phyloP scores from a whole-genome alignment of 2,888 invertebrate genomes.

The Microdon myrmicae region DNA sequence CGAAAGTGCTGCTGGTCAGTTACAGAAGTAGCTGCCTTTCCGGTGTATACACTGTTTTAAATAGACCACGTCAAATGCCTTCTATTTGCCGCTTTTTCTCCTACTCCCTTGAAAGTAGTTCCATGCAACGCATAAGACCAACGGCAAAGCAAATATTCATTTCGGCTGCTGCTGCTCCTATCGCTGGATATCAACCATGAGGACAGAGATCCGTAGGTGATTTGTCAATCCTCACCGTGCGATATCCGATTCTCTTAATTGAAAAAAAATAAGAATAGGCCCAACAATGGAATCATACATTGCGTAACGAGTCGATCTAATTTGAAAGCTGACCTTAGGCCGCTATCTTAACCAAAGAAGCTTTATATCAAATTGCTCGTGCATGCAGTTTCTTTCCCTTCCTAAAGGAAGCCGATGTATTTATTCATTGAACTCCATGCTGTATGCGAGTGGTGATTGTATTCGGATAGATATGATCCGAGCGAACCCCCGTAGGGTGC shows the following conservation, averaged over 20 bases:
- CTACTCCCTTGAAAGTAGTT: no score
- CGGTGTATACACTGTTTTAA: conserved; percentile 41
- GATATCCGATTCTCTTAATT: conserved; percentile 16
- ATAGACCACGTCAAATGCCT: conserved; percentile 42
- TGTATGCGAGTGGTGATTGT: no score
- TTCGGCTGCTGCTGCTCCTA: conserved; percentile 6
- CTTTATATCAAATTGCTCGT: conserved; percentile 29
- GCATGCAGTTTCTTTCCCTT: conserved; percentile 13
- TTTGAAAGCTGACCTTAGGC: conserved; percentile 45
- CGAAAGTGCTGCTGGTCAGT: conserved; percentile 48
- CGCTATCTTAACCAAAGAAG: conserved; percentile 27
- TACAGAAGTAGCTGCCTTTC: conserved; percentile 26
- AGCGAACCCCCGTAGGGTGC: no score
- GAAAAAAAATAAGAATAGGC: no score
- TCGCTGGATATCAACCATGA: conserved; percentile 37
- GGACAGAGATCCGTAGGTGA: conserved; percentile 9
- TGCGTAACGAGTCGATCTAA: conserved; percentile 38
- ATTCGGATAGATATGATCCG: no score
- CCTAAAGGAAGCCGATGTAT: conserved; percentile 18
- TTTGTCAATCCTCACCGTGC: conserved; percentile 1
- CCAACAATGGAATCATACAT: conserved; percentile 17
- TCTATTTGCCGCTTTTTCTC: no score
- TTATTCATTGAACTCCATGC: neutral
- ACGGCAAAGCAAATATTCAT: conserved; percentile 10
- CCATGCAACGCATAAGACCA: conserved; percentile 6